Percentiles rank a stretch among this genome's conserved stretches.
Evolutionary conservation across 2,113 vertebrate genomes (phyloP).

Genomic region (Ursus arctos): DNA sequence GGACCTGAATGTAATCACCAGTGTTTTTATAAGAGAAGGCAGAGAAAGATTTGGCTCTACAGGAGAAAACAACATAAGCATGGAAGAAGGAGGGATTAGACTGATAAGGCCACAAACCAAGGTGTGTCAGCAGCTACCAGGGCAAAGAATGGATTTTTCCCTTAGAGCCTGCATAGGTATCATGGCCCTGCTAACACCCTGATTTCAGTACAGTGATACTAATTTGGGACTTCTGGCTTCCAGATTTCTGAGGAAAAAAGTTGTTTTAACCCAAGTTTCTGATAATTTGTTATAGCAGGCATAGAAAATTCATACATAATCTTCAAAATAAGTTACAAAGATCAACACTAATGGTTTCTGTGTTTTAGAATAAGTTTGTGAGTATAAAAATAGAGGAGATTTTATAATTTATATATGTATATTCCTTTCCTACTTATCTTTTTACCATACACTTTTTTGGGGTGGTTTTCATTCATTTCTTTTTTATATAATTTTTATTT

Average conservation of each 20-base stretch:
- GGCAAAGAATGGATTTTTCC: background rate
- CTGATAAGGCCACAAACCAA: background rate
- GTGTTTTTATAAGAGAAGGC: background rate
- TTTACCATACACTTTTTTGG: background rate
- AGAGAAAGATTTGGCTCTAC: background rate
- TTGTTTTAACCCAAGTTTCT: background rate
- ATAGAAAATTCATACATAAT: background rate
- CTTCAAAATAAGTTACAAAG: slow-evolving; percentile 18
- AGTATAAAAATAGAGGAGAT: background rate
- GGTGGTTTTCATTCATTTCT: background rate
- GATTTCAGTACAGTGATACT: background rate
- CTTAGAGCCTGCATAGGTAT: background rate
- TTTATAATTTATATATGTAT: background rate
- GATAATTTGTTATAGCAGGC: background rate
- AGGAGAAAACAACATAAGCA: background rate
- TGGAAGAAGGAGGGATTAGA: background rate
- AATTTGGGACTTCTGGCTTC: background rate
- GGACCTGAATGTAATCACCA: background rate
- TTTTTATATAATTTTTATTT: background rate
- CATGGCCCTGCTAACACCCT: background rate
- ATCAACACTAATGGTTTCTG: background rate
- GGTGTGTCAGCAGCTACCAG: background rate
- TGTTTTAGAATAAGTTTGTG: background rate
- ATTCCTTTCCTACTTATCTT: background rate
- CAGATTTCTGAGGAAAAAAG: background rate